Evolutionary conservation across 2,888 invertebrate genomes (phyloP).

Genomic region (Abrostola triplasia): DNA sequence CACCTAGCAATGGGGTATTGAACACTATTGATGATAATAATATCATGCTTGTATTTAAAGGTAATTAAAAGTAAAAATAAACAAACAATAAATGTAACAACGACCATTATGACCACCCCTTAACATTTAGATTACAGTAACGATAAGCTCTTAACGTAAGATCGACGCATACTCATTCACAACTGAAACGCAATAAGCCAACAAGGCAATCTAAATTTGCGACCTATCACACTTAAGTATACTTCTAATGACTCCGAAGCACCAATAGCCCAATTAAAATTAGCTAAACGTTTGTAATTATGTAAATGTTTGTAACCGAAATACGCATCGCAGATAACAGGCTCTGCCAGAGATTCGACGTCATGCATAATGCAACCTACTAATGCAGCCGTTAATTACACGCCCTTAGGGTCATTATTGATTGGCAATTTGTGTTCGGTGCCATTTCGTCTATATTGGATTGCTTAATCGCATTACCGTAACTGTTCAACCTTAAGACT

Average conservation of each 20-base stretch:
- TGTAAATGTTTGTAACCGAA: slow-evolving; percentile 76
- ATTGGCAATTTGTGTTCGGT: slow-evolving; percentile 75
- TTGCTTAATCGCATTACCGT: slow-evolving; percentile 72
- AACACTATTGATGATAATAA: no score
- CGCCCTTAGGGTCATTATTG: slow-evolving; percentile 76
- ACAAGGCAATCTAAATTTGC: slow-evolving; percentile 20
- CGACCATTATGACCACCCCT: no score
- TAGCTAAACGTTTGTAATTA: slow-evolving; percentile 71
- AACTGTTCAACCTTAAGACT: slow-evolving; percentile 66
- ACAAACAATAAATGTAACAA: no score
- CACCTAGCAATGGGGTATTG: no score
- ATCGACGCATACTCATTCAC: slow-evolving; percentile 8
- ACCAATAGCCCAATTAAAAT: slow-evolving; percentile 67
- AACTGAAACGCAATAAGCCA: slow-evolving; percentile 21
- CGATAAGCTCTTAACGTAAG: neutral
- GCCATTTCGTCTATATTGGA: slow-evolving; percentile 72
- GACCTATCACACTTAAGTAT: slow-evolving; percentile 23
- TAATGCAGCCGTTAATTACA: slow-evolving; percentile 82
- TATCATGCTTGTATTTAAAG: no score
- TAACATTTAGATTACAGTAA: no score
- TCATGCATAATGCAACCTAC: slow-evolving; percentile 80
- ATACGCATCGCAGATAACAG: slow-evolving; percentile 72
- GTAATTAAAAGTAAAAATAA: no score
- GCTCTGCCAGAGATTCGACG: slow-evolving; percentile 70
- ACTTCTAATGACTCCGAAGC: slow-evolving; percentile 23